Base-by-base conservation (phyloP, 1,140 invertebrate genomes). In the Drosophila nigromelanica region DNA sequence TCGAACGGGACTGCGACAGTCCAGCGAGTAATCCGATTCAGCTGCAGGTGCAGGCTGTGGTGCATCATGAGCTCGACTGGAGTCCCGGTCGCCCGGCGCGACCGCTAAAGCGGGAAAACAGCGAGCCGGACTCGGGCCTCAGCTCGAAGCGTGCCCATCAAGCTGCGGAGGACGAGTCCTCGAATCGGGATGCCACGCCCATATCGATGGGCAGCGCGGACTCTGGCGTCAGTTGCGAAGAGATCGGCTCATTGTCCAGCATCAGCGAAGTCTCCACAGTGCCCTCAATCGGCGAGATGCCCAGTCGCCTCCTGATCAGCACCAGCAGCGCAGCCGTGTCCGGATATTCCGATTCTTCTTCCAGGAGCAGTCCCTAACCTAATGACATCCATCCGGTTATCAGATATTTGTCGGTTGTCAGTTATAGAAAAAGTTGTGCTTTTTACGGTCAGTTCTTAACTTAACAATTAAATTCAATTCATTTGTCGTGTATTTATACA, bases 311-410 rank as follows among this genome's bases (percentile, higher is more conserved):
- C 5, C 24, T 89, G 27, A 63, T 83, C 47, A 89, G 83, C 73
- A 89, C 83, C 15, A 89, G 83, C 70, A 89, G 83, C 37, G 83
- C 54, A 4, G 83, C 40, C 12, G 56, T 89, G 8, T 89, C 83
- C 1, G 83, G 80, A 5, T 27, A 5, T 27, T 27, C 27, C 27
- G 21, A 24, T 24, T 24, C 21, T n/a, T 48, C 39, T 5, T 77
- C 76, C 0, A n/a, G 18, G 18, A 55, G 12, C 24, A 62, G 37
- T 27, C 43, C 14, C 48, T 27, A 24, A 24, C 2, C 7, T 6
- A n/a, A 37, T 24, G 35, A 54, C 24, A 3, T 15, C 2, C 24
- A 6, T 54, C 6, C 21, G 7, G 7, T 39, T 39, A 1, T n/a
- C 35, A 7, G 18, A 1, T 7, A 12, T 3, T 39, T 39, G 11